Percentiles rank a stretch among this genome's conserved stretches.
phyloP scores from a whole-genome alignment of 2,888 invertebrate species.

The Dryobota labecula region DNA sequence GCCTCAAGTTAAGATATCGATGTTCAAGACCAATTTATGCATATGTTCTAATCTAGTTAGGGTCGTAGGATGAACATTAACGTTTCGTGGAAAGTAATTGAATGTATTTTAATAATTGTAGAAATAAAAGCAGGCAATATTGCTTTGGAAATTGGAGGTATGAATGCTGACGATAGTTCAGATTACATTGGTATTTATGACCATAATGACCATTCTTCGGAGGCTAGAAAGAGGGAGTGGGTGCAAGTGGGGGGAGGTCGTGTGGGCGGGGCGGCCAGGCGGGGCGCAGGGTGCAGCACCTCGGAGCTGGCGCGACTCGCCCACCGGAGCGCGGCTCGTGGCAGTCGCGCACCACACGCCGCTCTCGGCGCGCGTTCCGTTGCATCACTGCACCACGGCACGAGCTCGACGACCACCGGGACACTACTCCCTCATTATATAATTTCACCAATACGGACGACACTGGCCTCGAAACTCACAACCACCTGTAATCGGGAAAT shows the following conservation, averaged over 20 bases:
- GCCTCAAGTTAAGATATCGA: not conserved
- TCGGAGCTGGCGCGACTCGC: conserved; percentile 81
- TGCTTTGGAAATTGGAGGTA: not conserved
- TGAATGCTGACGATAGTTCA: not conserved
- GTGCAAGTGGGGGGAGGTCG: conserved; percentile 78
- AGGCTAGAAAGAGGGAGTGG: conserved; percentile 73
- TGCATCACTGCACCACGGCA: conserved; percentile 67
- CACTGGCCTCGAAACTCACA: conserved; percentile 52
- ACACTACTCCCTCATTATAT: conserved; percentile 50
- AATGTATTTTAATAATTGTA: not conserved
- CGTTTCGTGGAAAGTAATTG: not conserved
- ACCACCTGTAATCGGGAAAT: conserved; percentile 76
- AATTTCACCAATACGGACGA: conserved; percentile 50
- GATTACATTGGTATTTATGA: conserved; percentile 9
- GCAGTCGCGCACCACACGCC: conserved; percentile 85
- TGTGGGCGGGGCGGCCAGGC: conserved; percentile 84
- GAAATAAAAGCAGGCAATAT: not conserved
- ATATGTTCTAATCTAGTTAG: not conserved
- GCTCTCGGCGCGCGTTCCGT: conserved; percentile 78
- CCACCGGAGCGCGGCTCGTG: conserved; percentile 78
- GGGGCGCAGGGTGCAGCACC: conserved; percentile 86
- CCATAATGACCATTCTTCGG: conserved; percentile 40
- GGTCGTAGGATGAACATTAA: not conserved
- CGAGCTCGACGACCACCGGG: conserved; percentile 53
- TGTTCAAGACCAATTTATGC: not conserved